Base-by-base conservation (phyloP, 2,113 vertebrate genomes). In the Oreotrochilus melanogaster region DNA sequence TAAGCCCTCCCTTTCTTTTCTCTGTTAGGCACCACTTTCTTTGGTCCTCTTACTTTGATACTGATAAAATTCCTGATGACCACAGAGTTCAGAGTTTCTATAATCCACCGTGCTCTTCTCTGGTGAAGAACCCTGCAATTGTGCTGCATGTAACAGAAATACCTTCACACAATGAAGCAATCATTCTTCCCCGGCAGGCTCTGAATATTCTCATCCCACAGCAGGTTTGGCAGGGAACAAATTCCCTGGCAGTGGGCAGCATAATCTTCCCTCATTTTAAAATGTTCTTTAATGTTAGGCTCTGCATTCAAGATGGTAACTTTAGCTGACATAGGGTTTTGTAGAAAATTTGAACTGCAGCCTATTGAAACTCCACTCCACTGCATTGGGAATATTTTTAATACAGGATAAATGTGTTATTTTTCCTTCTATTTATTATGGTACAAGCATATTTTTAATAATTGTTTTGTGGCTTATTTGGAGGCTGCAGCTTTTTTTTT, bases 1-100 rank as follows among this genome's bases (percentile, higher is more conserved):
- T 98, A 98, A 98, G 95, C 95, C 96, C 94, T 95, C 81, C 64
- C 84, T 96, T 96, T 97, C 92, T 96, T 92, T 95, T 82, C 88
- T 96, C 83, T 93, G 30, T 96, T 92, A 93, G 92, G 72, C 81
- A 96, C 78, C 80, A 88, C 81, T 95, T 95, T 92, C 76, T 93
- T 94, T 91, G 85, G 86, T 88, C 86, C 66, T 89, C 64, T 89
- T 91, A 80, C 76, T 95, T 67, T 75, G 94, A 93, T 86, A 96
- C 62, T 88, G 35, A 85, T 86, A 94, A 96, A 96, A 95, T 94
- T 96, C 95, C 94, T 92, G 78, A 94, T 83, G 93, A 86, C 86
- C 88, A 88, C 81, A 92, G 78, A 83, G 70, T 90, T 90, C 90
- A 93, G 94, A 56, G 82, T 93, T 92, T 95, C 92, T 89, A 86